These are phyloP conservation scores for Paramacrobiotus metropolitanus DNA, from an alignment of 1,140 invertebrate species.

Conservation along the genomic window DNA sequence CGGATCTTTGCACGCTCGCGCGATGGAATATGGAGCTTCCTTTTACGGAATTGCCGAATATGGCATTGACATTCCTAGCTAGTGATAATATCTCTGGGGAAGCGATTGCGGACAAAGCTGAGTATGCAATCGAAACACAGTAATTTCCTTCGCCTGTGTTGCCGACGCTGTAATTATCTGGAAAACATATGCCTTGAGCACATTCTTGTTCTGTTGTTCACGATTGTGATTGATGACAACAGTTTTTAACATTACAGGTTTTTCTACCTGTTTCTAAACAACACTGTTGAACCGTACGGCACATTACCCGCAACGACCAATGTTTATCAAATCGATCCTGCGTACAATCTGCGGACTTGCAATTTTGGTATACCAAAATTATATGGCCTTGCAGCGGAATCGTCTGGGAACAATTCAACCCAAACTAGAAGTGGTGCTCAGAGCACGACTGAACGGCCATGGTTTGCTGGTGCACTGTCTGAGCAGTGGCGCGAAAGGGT, in stretches of 20 bases:
- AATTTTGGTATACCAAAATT: too few species aligned
- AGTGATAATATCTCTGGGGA: background rate
- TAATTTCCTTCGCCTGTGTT: background rate
- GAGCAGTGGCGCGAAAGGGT: too few species aligned
- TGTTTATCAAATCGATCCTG: background rate
- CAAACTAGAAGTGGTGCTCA: too few species aligned
- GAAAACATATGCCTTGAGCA: background rate
- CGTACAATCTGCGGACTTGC: background rate
- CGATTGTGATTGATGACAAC: background rate
- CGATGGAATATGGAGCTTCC: background rate
- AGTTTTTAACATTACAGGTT: background rate
- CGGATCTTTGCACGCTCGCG: background rate
- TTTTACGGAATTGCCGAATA: background rate
- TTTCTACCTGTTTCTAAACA: background rate
- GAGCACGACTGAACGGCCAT: too few species aligned
- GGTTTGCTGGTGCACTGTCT: too few species aligned
- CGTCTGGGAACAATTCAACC: too few species aligned
- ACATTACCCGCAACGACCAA: background rate
- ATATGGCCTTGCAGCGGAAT: too few species aligned
- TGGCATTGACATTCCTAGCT: background rate
- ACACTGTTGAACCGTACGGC: background rate
- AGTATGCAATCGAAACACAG: background rate
- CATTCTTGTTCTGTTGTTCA: background rate
- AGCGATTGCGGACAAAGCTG: background rate
- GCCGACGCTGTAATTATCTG: background rate